These are phyloP conservation scores for Zaprionus camerounensis DNA, from an alignment of 1,140 invertebrate species.

Conservation along the genomic window DNA sequence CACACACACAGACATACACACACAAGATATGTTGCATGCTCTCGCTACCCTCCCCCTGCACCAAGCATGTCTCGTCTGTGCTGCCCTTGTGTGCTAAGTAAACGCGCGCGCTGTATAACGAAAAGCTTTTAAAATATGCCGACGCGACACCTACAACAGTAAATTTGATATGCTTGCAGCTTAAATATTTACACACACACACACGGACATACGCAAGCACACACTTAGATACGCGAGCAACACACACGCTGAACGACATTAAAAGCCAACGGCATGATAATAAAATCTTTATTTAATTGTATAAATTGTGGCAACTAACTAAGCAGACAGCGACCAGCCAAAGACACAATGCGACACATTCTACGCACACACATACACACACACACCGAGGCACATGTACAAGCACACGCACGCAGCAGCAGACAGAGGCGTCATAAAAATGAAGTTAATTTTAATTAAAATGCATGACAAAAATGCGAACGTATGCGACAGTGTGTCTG, in stretches of 20 bases:
- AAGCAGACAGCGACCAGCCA: constrained; percentile 37
- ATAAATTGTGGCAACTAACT: constrained; percentile 71
- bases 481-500: constrained; percentile 28
- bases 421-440: constrained; percentile 71
- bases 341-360: constrained; percentile 46
- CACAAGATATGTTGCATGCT: constrained; percentile 30
- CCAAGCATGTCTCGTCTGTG: constrained; percentile 2
- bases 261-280: constrained; percentile 68
- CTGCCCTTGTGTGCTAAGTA: constrained; percentile 63
- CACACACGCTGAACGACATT: constrained; percentile 41
- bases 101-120: constrained; percentile 68
- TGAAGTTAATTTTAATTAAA: constrained; percentile 83
- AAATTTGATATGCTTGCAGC: constrained; percentile 78
- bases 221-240: constrained; percentile 18
- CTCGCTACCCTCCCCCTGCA: not conserved
- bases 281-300: constrained; percentile 83
- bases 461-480: constrained; percentile 73
- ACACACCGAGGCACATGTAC: not conserved
- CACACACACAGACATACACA: constrained; percentile 21
- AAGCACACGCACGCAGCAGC: constrained; percentile 2
- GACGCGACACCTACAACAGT: constrained; percentile 82
- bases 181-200: constrained; percentile 69
- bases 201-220: constrained; percentile 3
- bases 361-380: constrained; percentile 15
- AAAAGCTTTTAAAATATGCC: constrained; percentile 84